A percentile compares a stretch with the other conserved stretches of the same genome.
phyloP scores from a whole-genome alignment of 2,888 invertebrate genomes.

The Carpatolechia fugitivella region DNA sequence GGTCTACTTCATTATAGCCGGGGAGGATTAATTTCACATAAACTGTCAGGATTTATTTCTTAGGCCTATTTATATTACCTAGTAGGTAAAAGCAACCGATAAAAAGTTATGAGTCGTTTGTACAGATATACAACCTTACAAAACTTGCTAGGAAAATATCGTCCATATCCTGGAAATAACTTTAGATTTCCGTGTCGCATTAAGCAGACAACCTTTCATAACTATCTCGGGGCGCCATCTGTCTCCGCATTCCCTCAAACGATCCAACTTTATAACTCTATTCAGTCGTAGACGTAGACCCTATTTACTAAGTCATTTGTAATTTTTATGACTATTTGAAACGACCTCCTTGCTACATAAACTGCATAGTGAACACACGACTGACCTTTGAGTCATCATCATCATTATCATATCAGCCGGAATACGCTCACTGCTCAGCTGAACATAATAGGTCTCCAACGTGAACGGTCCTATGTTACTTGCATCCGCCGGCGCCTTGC shows the following conservation, averaged over 20 bases:
- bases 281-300: no score
- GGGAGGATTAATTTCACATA: background rate
- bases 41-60: background rate
- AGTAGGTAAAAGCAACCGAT: background rate
- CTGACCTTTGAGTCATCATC: no score
- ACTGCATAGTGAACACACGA: no score
- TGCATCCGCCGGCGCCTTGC: no score
- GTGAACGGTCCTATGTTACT: no score
- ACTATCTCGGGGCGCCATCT: background rate
- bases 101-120: background rate
- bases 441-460: no score
- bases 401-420: no score
- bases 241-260: background rate
- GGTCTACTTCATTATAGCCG: background rate
- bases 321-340: no score
- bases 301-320: no score
- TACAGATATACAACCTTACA: background rate
- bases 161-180: background rate
- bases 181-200: background rate
- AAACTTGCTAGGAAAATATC: background rate
- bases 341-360: no score
- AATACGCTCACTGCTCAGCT: no score
- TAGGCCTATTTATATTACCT: background rate
- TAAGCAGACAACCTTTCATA: background rate
- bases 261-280: no score